Evolutionary conservation across 64 coral and sea anemone genomes (phyloP).

Genomic region (Platygyra sinensis): DNA sequence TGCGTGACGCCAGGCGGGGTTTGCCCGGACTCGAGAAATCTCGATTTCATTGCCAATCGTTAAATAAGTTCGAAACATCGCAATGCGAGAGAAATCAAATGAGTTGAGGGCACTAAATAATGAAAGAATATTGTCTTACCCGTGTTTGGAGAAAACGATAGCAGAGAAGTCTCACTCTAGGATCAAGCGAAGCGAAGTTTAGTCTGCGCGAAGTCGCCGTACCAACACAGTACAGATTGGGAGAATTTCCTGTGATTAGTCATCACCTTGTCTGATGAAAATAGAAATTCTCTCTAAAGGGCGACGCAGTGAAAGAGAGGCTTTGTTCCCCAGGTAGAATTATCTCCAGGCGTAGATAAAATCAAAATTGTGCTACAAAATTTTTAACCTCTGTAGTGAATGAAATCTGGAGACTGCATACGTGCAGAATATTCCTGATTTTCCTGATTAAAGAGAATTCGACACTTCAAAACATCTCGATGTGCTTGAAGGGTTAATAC

Average conservation of each 20-base stretch:
- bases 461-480: background rate
- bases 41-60: background rate
- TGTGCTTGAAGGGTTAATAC: background rate
- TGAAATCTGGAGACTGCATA: too few relatives aligned
- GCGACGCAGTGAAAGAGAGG: background rate
- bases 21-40: background rate
- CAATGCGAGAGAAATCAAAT: background rate
- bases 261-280: background rate
- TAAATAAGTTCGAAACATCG: background rate
- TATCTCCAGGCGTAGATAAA: background rate
- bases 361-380: background rate
- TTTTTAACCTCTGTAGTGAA: background rate
- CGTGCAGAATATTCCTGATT: too few relatives aligned
- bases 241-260: background rate
- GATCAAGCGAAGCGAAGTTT: background rate
- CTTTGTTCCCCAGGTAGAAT: background rate
- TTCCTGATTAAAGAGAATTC: background rate
- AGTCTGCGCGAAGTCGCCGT: background rate
- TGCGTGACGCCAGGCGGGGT: conserved; percentile 4
- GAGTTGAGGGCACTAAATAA: background rate
- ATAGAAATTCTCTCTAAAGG: background rate
- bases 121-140: background rate
- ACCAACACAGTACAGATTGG: background rate
- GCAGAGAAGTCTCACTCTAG: too few relatives aligned
- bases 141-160: background rate